Conservation (phyloP, 1,140 invertebrate species). For the Philopotamus ludificatus region DNA sequence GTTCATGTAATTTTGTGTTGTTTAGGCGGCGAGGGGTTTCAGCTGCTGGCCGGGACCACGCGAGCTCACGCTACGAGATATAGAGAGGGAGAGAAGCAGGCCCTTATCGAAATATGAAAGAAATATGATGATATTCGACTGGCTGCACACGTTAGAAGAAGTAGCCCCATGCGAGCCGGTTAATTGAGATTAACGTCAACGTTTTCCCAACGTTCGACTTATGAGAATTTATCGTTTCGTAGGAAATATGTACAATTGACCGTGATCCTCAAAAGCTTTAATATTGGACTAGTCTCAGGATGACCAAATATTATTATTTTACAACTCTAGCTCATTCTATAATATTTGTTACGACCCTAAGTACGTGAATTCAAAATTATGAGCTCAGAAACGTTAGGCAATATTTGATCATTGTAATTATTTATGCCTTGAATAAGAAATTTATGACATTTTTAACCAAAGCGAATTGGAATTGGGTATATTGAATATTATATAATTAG, state of each 20-base stretch:
- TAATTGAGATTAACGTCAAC: too few species aligned
- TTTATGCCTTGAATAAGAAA: too few species aligned
- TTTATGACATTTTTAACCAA: too few species aligned
- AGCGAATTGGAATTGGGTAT: too few species aligned
- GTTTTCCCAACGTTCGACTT: too few species aligned
- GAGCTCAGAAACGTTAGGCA: too few species aligned
- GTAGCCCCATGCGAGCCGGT: slow-evolving; percentile 26
- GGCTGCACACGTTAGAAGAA: slow-evolving; percentile 80
- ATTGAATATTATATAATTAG: too few species aligned
- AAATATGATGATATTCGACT: slow-evolving; percentile 92
- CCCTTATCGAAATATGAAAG: slow-evolving; percentile 83
- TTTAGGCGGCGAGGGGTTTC: slow-evolving; percentile 42
- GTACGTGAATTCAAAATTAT: too few species aligned
- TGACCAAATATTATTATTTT: background rate
- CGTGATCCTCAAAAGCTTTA: background rate
- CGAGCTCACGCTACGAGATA: slow-evolving; percentile 70
- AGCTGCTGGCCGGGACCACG: slow-evolving; percentile 48
- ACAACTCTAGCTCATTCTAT: too few species aligned
- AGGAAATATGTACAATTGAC: background rate
- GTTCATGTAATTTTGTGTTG: slow-evolving; percentile 1
- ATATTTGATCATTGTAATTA: too few species aligned
- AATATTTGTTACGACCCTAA: too few species aligned
- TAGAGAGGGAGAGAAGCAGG: slow-evolving; percentile 78
- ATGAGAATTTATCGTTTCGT: too few species aligned
- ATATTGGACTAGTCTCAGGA: background rate